Evolutionary conservation across 1,140 invertebrate species (phyloP).

Genomic region (Drosophila bipectinata): DNA sequence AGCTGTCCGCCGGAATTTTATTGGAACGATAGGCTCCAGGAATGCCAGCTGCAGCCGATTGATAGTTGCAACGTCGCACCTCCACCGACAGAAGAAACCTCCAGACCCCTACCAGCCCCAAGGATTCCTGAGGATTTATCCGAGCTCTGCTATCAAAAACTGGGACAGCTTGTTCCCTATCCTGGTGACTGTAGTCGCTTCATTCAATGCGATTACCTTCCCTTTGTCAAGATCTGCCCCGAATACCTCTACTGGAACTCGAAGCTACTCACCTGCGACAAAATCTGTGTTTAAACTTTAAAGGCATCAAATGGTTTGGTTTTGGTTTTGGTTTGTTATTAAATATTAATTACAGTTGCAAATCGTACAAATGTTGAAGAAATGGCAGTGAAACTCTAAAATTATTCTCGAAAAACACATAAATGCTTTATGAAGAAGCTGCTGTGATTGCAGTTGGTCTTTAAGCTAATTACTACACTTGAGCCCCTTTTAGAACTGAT

Average conservation of each 20-base stretch:
- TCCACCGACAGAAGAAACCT: background rate
- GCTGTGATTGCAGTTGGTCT: conserved; percentile 16
- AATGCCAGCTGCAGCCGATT: conserved; percentile 7
- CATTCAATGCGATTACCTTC: conserved; percentile 59
- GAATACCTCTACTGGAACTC: conserved; percentile 61
- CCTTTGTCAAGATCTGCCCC: conserved; percentile 59
- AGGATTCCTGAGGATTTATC: background rate
- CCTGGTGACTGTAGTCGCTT: conserved; percentile 54
- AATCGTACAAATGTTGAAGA: conserved; percentile 50
- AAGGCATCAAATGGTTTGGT: conserved; percentile 3
- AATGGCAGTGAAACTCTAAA: conserved; percentile 56
- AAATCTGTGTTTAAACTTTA: conserved; percentile 54
- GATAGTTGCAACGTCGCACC: background rate
- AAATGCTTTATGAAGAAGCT: conserved; percentile 54
- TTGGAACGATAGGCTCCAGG: conserved; percentile 40
- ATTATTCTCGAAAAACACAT: conserved; percentile 62
- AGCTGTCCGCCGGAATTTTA: conserved; percentile 32
- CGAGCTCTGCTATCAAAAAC: conserved; percentile 18
- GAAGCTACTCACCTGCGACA: conserved; percentile 52
- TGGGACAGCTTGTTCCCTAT: conserved; percentile 37
- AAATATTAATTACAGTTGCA: conserved; percentile 75
- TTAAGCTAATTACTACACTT: conserved; percentile 49
- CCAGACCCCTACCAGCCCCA: background rate
- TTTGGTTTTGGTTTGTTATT: conserved; percentile 56
- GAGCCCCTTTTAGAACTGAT: conserved; percentile 57